Conservation (phyloP, 1,140 invertebrate genomes). For the Protaetia brevitarsis region DNA sequence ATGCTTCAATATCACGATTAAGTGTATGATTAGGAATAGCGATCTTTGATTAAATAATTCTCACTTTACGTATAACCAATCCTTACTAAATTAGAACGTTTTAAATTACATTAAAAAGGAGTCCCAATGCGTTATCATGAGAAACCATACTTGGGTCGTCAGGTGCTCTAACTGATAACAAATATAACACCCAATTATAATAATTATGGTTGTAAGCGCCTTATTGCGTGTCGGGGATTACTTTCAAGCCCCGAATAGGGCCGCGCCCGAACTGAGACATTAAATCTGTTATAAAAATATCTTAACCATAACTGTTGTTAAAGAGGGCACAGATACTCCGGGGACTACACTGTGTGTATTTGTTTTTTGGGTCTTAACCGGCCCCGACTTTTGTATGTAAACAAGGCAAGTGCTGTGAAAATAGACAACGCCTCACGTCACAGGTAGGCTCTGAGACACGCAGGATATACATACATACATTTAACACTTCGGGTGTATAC, state of each 20-base stretch:
- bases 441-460: too few species aligned
- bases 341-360: slow-evolving; percentile 12
- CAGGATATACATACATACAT: too few species aligned
- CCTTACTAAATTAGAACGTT: too few species aligned
- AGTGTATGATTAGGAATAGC: too few species aligned
- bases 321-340: slow-evolving; percentile 15
- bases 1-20: too few species aligned
- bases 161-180: slow-evolving; percentile 16
- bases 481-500: slow-evolving; percentile 17
- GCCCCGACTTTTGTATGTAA: slow-evolving; percentile 20
- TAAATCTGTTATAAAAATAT: slow-evolving; percentile 21
- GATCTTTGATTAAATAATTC: too few species aligned
- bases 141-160: slow-evolving; percentile 1
- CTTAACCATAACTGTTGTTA: slow-evolving; percentile 25
- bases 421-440: slow-evolving; percentile 9
- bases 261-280: not conserved
- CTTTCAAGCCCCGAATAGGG: not conserved
- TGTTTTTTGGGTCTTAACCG: slow-evolving; percentile 16
- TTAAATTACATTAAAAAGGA: too few species aligned
- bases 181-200: slow-evolving; percentile 22
- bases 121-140: too few species aligned
- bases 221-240: not conserved
- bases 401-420: slow-evolving; percentile 21
- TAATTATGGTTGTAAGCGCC: slow-evolving; percentile 7
- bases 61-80: too few species aligned